Evolutionary conservation across 2,888 invertebrate species (phyloP).

Genomic region (Sympetrum striolatum): DNA sequence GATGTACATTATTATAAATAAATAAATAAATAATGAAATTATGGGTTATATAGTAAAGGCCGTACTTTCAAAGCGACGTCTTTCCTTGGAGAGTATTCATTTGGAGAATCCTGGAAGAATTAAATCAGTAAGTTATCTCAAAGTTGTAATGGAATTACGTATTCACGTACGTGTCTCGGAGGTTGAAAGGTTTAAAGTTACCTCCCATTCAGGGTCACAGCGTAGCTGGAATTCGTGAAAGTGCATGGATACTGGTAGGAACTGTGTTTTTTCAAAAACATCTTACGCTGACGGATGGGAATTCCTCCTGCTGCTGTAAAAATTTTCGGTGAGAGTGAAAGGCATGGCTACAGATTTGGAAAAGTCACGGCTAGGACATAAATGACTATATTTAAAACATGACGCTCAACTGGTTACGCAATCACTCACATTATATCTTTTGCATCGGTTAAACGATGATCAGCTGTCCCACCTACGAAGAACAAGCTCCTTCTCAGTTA

Average conservation of each 20-base stretch:
- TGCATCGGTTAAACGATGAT: too few relatives aligned
- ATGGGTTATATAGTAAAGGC: too few relatives aligned
- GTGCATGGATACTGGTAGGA: background rate
- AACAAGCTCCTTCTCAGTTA: too few relatives aligned
- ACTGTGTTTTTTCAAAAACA: background rate
- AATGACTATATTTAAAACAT: background rate
- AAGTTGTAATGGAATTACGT: background rate
- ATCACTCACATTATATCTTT: background rate
- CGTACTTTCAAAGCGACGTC: too few relatives aligned
- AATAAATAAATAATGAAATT: too few relatives aligned
- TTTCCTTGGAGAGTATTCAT: background rate
- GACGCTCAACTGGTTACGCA: background rate
- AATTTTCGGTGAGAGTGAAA: background rate
- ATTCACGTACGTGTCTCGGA: background rate
- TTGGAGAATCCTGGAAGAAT: background rate
- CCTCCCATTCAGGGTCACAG: background rate
- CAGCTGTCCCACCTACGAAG: too few relatives aligned
- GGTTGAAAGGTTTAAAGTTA: background rate
- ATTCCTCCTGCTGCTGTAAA: background rate
- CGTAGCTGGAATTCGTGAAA: background rate
- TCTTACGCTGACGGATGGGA: background rate
- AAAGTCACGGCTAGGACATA: background rate
- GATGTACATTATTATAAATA: too few relatives aligned
- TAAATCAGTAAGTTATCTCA: background rate
- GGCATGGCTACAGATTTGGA: background rate